Base-by-base conservation (phyloP, 2,113 vertebrate genomes). In the Corythaeola cristata region DNA sequence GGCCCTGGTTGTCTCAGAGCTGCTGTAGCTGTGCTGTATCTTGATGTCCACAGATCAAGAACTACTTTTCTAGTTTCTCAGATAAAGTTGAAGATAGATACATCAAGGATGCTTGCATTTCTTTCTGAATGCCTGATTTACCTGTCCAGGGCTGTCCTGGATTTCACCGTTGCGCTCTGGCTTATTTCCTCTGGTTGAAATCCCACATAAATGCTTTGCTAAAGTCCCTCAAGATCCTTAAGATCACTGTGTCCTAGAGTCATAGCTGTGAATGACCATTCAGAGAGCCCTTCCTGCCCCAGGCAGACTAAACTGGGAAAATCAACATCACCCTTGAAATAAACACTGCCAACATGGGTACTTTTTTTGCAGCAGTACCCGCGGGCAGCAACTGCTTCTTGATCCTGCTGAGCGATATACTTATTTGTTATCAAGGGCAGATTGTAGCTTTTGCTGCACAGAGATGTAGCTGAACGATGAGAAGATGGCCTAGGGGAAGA, bases 341-440 rank as follows among this genome's bases (percentile, higher is more conserved):
- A 94, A 96, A 84, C 64, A 47, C 55, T 94, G 76, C 49, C 69
- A 89, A 22, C 73, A 14, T 12, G 0, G 1, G 52, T 58, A 45
- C 22, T 49, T 78, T 75, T 83, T 93, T 72, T 78, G 59, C 68
- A 92, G 85, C 4, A 3, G 49, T 77, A 69, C 44, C 94, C 19
- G 0, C 85, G 85, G 89, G 96, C 96, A 92, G 71, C 74, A 62
- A 53, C 49, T 89, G 71, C 83, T 89, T 94, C 95, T 95, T 96
- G 85, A 89, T 96, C 92, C 95, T 97, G 88, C 92, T 86, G 81
- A 96, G 71, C 3, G 1, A 91, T 95, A 89, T 14, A 79, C 44
- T 95, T 93, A 66, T 72, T 97, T 97, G 73, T 93, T 97, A 79
- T 60, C 94, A 91, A 84, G 96, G 91, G 62, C 88, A 89, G 75